Conservation (phyloP, 2,797 vertebrate genomes). For the Macropodus opercularis region DNA sequence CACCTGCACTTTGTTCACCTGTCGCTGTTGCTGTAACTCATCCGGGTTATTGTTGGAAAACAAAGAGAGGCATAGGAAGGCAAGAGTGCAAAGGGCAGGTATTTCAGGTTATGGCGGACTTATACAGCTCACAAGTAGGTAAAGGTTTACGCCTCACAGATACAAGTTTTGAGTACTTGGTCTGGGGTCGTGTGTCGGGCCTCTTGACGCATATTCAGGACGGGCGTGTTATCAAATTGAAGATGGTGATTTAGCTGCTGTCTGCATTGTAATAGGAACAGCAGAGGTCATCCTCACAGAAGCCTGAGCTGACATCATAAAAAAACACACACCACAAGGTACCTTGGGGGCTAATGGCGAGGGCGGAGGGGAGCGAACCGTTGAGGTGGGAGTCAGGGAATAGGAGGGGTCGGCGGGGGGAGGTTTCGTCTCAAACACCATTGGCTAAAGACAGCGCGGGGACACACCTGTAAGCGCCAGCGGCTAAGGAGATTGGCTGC, state of each 20-base stretch:
- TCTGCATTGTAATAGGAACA: slow-evolving; percentile 71
- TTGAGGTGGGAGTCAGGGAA: slow-evolving; percentile 56
- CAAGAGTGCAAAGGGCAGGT: slow-evolving; percentile 78
- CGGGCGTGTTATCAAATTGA: slow-evolving; percentile 59
- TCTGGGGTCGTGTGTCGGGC: background rate
- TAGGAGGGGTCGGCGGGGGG: slow-evolving; percentile 18
- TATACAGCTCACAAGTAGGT: slow-evolving; percentile 36
- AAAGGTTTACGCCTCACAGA: slow-evolving; percentile 48
- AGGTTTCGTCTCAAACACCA: slow-evolving; percentile 55
- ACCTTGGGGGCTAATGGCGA: slow-evolving; percentile 73
- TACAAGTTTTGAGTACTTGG: slow-evolving; percentile 21
- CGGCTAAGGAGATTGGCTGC: slow-evolving; percentile 84
- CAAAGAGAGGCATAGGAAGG: slow-evolving; percentile 44
- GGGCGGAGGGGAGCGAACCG: slow-evolving; percentile 65
- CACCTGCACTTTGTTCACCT: slow-evolving; percentile 74
- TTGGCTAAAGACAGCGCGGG: slow-evolving; percentile 67
- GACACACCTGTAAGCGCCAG: slow-evolving; percentile 83
- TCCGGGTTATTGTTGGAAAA: slow-evolving; percentile 59
- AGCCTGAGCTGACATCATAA: slow-evolving; percentile 85
- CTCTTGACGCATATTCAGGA: slow-evolving; percentile 17
- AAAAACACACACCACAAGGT: slow-evolving; percentile 76
- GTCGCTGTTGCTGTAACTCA: slow-evolving; percentile 52
- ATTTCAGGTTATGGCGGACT: slow-evolving; percentile 66
- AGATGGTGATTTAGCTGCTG: slow-evolving; percentile 59
- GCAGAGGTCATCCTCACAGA: slow-evolving; percentile 77